Conservation (phyloP, 92 coral and sea anemone species). For the Epizoanthus ramosus region DNA sequence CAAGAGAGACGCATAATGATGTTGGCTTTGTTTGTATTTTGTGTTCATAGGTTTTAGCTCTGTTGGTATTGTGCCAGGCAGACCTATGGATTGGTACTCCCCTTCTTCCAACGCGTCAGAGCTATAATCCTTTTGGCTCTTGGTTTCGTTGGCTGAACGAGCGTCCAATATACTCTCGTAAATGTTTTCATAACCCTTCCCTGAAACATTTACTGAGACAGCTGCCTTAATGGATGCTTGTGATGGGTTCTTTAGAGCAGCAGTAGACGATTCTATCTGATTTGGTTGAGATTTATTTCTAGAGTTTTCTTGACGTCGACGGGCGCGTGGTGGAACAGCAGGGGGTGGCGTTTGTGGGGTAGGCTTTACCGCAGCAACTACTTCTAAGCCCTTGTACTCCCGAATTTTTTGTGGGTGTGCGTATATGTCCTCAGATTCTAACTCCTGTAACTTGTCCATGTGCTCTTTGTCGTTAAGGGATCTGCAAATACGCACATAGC, state of each 20-base stretch:
- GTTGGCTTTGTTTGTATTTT: neutral
- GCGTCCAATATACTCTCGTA: neutral
- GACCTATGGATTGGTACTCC: neutral
- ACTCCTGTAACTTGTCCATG: conserved; percentile 4
- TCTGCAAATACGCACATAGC: conserved; percentile 30
- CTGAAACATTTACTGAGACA: neutral
- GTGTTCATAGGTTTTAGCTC: neutral
- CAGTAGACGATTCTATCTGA: neutral
- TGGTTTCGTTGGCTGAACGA: too few relatives aligned
- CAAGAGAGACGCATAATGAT: neutral
- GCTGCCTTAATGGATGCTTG: too few relatives aligned
- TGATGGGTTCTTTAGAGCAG: neutral
- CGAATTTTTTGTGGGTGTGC: conserved; percentile 5
- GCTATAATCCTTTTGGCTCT: neutral
- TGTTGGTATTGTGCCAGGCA: neutral
- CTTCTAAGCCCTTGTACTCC: conserved; percentile 10
- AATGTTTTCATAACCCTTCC: neutral
- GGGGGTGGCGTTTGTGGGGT: neutral
- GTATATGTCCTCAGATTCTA: neutral
- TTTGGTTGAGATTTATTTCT: neutral
- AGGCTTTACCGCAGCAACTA: neutral
- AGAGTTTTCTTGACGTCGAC: neutral
- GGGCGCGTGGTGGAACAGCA: conserved; percentile 14
- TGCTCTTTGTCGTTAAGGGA: conserved; percentile 22
- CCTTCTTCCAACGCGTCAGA: neutral